Evolutionary conservation across 1,140 invertebrate genomes (phyloP).

Genomic region (Diabrotica virgifera): DNA sequence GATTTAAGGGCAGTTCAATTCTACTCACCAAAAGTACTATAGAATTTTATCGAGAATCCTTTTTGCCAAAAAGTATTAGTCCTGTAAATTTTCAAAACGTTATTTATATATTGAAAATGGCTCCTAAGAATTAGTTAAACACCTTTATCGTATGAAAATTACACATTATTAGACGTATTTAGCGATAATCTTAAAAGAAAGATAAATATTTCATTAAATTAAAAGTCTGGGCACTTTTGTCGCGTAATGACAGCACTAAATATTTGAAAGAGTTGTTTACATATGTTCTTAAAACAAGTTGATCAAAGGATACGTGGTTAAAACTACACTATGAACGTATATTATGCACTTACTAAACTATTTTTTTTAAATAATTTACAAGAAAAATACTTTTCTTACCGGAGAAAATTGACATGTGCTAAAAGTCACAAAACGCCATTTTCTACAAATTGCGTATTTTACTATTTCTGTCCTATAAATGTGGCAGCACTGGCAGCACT

Average conservation of each 20-base stretch:
- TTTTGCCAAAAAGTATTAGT: slow-evolving; percentile 10
- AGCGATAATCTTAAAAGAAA: neutral
- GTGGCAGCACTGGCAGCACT: slow-evolving; percentile 7
- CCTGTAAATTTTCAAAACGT: neutral
- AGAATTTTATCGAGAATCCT: slow-evolving; percentile 12
- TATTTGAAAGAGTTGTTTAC: slow-evolving; percentile 3
- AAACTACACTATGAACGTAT: neutral
- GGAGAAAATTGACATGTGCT: slow-evolving; percentile 39
- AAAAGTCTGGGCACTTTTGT: neutral
- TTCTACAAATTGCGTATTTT: slow-evolving; percentile 18
- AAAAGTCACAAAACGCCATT: slow-evolving; percentile 37
- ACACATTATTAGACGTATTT: no score
- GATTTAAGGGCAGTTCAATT: slow-evolving; percentile 1
- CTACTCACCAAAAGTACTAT: neutral
- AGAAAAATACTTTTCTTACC: slow-evolving; percentile 30
- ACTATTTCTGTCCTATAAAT: neutral
- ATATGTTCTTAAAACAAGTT: no score
- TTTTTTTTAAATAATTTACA: slow-evolving; percentile 12
- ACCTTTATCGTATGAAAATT: no score
- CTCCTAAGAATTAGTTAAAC: no score
- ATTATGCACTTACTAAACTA: neutral
- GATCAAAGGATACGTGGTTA: neutral
- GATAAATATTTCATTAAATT: slow-evolving; percentile 5
- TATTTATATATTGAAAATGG: neutral
- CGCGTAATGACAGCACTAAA: slow-evolving; percentile 23